Evolutionary conservation across 2,797 vertebrate species (phyloP), one percentile per base, ranked within the genome.

Genomic region (Bradypodion ventrale): DNA sequence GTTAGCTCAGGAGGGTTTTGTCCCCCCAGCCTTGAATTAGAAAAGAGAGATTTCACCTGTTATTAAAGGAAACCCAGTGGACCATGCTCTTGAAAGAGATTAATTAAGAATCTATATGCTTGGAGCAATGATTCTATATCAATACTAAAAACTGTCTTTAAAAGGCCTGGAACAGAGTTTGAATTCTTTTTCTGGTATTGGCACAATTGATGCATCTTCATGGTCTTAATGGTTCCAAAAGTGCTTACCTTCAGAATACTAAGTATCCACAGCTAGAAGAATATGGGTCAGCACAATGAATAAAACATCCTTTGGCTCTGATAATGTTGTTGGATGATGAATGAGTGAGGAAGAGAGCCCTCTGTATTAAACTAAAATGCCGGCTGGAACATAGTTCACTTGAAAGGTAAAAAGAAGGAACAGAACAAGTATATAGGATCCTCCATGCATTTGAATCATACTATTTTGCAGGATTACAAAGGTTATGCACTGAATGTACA

Each of bases 101-200:
- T 82, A 93, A 93, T 92, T 91, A 90, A 66, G 91, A 91, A 91
- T 90, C 89, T 85, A 75, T 90, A 37, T 76, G 63, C 77, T 85
- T 78, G 13, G 72, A 86, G 92, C 29, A 49, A 89, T 72, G 78
- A 87, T 90, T 92, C 60, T 49, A 66, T 93, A 82, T 85, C 82
- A 94, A 90, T 86, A 88, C n/a, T 60, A 62, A 65, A 16, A 84
- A 78, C 79, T 75, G 56, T 88, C 90, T 94, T 92, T 90, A 91
- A 89, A 86, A 91, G 86, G 56, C 56, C 62, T 72, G 89, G 32
- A 15, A 7, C 84, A 82, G 83, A 90, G 85, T 89, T 80, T 87
- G 83, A 82, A 62, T 76, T 70, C 56, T 81, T 93, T 89, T 92
- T 42, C 75, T 87, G 90, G 86, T 80, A 82, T 88, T 92, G 88